These are phyloP conservation scores for Sphaeramia orbicularis DNA, from an alignment of 2,797 vertebrate genomes.

Conservation along the genomic window DNA sequence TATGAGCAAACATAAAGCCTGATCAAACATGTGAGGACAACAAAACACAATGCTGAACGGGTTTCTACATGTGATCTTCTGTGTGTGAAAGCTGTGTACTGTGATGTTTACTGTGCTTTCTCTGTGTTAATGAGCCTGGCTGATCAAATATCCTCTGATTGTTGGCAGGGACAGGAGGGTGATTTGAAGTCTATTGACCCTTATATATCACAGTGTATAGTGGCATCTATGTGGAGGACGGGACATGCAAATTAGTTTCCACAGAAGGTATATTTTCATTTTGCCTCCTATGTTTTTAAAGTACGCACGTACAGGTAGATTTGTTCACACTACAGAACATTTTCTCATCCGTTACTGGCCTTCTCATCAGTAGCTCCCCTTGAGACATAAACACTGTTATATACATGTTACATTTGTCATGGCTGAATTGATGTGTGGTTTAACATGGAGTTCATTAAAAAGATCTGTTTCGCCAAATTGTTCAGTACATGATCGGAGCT, in stretches of 20 bases:
- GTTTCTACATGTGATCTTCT: slow-evolving; percentile 53
- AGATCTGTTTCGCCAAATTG: no score
- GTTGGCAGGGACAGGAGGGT: slow-evolving; percentile 22
- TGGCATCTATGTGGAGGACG: slow-evolving; percentile 8
- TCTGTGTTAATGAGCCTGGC: slow-evolving; percentile 56
- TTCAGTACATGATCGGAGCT: no score
- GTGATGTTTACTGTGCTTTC: slow-evolving; percentile 43
- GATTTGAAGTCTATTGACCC: slow-evolving; percentile 47
- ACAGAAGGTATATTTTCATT: no score
- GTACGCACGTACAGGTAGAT: no score
- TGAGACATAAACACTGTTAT: no score
- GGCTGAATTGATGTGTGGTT: no score
- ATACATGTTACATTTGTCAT: no score
- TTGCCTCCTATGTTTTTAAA: no score
- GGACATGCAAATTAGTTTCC: background rate
- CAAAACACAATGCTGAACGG: slow-evolving; percentile 44
- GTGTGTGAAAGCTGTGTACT: slow-evolving; percentile 35
- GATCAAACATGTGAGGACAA: slow-evolving; percentile 66
- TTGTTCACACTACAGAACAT: no score
- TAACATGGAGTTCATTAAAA: no score
- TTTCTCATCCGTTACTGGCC: no score
- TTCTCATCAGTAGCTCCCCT: no score
- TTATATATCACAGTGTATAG: slow-evolving; percentile 37
- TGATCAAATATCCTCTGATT: slow-evolving; percentile 72
- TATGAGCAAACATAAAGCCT: slow-evolving; percentile 69